A percentile compares a stretch with the other conserved stretches of the same genome.
Conservation (phyloP, 2,888 invertebrate genomes). For the Siphlonurus alternatus region DNA sequence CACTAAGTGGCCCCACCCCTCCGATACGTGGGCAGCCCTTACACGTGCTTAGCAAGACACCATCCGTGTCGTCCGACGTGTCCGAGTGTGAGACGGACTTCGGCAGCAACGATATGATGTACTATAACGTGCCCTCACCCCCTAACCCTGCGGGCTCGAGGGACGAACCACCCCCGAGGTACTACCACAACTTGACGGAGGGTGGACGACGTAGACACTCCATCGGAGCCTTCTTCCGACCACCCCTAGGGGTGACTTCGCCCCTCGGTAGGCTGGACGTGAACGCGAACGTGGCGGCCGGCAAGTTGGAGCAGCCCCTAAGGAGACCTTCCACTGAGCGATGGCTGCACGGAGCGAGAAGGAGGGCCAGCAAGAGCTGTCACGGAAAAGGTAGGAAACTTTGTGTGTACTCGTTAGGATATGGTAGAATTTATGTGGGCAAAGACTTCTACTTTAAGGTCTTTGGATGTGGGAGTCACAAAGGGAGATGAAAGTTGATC, state of each 20-base stretch:
- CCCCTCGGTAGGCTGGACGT: neutral
- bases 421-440: too few species aligned
- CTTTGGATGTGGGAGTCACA: too few species aligned
- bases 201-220: slow-evolving; percentile 36
- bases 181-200: slow-evolving; percentile 2
- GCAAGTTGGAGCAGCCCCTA: slow-evolving; percentile 12
- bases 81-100: slow-evolving; percentile 13
- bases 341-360: neutral
- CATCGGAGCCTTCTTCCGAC: slow-evolving; percentile 43
- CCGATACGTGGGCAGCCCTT: neutral
- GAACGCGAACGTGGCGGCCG: slow-evolving; percentile 14
- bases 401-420: too few species aligned
- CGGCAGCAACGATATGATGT: slow-evolving; percentile 18
- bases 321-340: neutral
- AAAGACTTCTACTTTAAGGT: too few species aligned
- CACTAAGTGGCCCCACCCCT: slow-evolving; percentile 32
- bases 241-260: slow-evolving; percentile 13
- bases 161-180: neutral
- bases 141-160: slow-evolving; percentile 15
- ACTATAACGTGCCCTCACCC: slow-evolving; percentile 32
- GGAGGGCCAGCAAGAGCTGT: too few species aligned
- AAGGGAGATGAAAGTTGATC: too few species aligned
- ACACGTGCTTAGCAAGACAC: slow-evolving; percentile 17
- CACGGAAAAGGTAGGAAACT: too few species aligned
- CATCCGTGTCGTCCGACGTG: slow-evolving; percentile 21